Base-by-base conservation (phyloP, 2,888 invertebrate genomes). In the Caenorhabditis sulstoni region DNA sequence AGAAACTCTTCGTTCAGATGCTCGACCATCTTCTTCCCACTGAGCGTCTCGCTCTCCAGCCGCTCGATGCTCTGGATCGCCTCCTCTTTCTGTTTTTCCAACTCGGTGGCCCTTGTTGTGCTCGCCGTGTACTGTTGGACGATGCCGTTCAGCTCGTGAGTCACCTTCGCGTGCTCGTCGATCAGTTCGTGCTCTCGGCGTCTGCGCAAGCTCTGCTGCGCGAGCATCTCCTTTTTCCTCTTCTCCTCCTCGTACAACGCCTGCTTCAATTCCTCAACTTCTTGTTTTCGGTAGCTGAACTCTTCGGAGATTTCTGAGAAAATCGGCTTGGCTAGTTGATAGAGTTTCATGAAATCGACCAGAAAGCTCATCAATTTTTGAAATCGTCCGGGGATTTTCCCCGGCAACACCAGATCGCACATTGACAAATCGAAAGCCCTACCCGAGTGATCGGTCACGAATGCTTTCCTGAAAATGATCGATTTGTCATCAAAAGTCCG, bases 351-450 rank as follows among this genome's bases (percentile, higher is more conserved):
- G 41, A 65, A 77, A 29, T 77, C 77, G 7, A 53, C 65, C 12
- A 77, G 59, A 12, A 77, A 77, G 12, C 59, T 53, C 0, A 59
- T 16, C 0, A 77, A 8, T 41, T 39, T 49, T 37, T 37, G 58
- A 49, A 77, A 65, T 45, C 66, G 16, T 1, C 16, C 7, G 0
- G 20, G 23, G 8, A 29, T 18, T 45, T 39, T 57, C 1, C 8
- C 37, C 0, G 77, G 77, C 1, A 16, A n/a, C 0, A 70, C 65
- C n/a, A 77, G 22, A 57, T 77, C 77, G 35, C 77, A 77, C 70
- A 77, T 77, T n/a, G 59, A 52, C 37, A 77, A 39, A 8, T 53
- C 49, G n/a, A 77, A n/a, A n/a, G 65, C 57, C 23, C 44, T 39
- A 3, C 49, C 59, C 5, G 77, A 61, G n/a, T 57, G 50, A 29